These are phyloP conservation scores for Aphaenogaster ashmeadi DNA, from an alignment of 1,140 invertebrate genomes.

Conservation along the genomic window DNA sequence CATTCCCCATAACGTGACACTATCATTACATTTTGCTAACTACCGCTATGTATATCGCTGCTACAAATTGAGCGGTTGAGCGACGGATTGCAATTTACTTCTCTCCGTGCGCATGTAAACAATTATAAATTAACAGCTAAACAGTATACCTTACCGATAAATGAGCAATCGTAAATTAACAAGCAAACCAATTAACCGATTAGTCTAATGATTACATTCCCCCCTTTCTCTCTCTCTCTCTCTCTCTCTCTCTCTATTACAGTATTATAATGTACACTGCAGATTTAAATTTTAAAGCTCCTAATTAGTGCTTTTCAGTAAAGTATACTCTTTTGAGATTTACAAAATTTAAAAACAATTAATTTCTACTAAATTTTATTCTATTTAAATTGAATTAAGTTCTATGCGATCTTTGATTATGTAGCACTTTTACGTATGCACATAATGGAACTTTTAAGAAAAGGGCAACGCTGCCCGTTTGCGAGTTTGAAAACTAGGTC, in stretches of 20 bases:
- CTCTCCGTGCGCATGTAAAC: slow-evolving; percentile 2
- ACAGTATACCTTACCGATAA: slow-evolving; percentile 24
- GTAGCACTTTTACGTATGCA: not conserved
- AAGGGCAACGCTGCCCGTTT: not conserved
- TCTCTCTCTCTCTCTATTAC: not conserved
- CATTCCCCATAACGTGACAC: slow-evolving; percentile 9
- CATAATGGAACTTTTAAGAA: not conserved
- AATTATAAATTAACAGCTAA: slow-evolving; percentile 44
- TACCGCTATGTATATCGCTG: not conserved
- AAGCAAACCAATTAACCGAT: slow-evolving; percentile 47
- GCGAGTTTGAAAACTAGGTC: slow-evolving; percentile 21
- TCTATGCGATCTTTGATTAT: not conserved
- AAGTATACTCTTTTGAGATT: not conserved
- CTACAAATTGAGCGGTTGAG: slow-evolving; percentile 17
- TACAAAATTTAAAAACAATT: not conserved
- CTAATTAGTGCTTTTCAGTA: not conserved
- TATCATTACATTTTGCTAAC: slow-evolving; percentile 47
- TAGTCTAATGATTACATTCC: not conserved
- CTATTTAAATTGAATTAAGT: not conserved
- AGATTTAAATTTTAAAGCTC: not conserved
- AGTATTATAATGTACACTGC: not conserved
- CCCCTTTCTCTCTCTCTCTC: not conserved
- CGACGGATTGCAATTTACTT: slow-evolving; percentile 18
- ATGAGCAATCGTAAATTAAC: slow-evolving; percentile 19
- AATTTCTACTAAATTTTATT: not conserved